phyloP scores from a whole-genome alignment of 2,888 invertebrate species.

The Artemia sp. region DNA sequence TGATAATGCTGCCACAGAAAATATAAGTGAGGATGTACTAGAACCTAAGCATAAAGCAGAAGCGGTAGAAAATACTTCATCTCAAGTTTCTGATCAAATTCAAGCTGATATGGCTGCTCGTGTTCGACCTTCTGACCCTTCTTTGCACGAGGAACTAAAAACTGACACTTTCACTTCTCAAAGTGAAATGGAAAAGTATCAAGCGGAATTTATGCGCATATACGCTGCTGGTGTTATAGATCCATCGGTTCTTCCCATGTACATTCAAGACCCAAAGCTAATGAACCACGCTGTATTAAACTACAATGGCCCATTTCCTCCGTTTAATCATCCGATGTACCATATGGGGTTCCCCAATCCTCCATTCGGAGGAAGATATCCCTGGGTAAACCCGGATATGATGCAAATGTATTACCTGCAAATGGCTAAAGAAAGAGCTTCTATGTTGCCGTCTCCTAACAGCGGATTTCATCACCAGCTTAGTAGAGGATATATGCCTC shows the following conservation, averaged over 20 bases:
- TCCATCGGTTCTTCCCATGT: neutral
- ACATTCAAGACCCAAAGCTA: conserved; percentile 5
- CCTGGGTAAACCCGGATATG: conserved; percentile 4
- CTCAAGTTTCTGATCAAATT: neutral
- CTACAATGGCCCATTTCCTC: neutral
- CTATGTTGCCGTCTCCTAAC: neutral
- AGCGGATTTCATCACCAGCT: neutral
- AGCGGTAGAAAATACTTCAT: neutral
- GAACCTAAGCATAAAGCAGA: neutral
- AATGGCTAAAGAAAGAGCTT: conserved; percentile 2
- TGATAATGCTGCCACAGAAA: neutral
- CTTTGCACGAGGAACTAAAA: neutral
- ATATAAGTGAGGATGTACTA: neutral
- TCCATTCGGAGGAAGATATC: neutral
- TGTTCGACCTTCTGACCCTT: neutral
- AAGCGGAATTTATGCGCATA: neutral
- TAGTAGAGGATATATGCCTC: conserved; percentile 8
- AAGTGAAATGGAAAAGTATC: conserved; percentile 7
- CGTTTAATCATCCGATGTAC: neutral
- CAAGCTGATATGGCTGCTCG: neutral
- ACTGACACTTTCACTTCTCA: neutral
- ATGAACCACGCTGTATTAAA: neutral
- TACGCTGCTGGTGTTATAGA: neutral
- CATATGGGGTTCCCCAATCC: neutral
- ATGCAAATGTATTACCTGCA: conserved; percentile 14